Percentiles rank a stretch among this genome's conserved stretches.
Evolutionary conservation across 2,888 invertebrate genomes (phyloP).

Genomic region (Dorcus hopei): DNA sequence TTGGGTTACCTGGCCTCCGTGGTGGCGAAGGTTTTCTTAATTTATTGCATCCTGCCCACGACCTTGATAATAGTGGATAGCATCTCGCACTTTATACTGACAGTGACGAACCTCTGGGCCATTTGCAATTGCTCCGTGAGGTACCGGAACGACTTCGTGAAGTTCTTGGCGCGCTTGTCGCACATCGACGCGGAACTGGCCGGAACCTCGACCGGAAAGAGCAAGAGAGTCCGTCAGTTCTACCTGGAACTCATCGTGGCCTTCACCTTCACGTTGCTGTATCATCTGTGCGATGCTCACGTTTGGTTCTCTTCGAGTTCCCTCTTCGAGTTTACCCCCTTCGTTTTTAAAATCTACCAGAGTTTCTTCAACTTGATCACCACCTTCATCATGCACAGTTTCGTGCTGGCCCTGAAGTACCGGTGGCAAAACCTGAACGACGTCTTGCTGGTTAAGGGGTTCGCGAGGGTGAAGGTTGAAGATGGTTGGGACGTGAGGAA

Average conservation of each 20-base stretch:
- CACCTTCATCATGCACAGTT: not conserved
- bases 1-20: not conserved
- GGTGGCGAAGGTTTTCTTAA: not conserved
- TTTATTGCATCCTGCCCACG: constrained; percentile 1
- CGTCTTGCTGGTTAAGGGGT: no score
- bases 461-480: no score
- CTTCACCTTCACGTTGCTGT: not conserved
- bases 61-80: constrained; percentile 4
- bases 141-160: not conserved
- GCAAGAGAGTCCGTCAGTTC: not conserved
- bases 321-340: not conserved
- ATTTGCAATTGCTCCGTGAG: not conserved
- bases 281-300: not conserved
- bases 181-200: not conserved
- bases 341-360: not conserved
- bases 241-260: constrained; percentile 3
- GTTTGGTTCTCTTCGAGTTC: not conserved
- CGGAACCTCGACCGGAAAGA: not conserved
- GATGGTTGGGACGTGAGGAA: not conserved
- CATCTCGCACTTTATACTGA: not conserved
- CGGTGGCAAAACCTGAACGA: constrained; percentile 1
- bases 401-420: not conserved
- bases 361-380: not conserved
- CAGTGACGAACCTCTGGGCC: not conserved
- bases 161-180: not conserved